Evolutionary conservation across 2,797 vertebrate genomes (phyloP).

Genomic region (Cetoscarus ocellatus): DNA sequence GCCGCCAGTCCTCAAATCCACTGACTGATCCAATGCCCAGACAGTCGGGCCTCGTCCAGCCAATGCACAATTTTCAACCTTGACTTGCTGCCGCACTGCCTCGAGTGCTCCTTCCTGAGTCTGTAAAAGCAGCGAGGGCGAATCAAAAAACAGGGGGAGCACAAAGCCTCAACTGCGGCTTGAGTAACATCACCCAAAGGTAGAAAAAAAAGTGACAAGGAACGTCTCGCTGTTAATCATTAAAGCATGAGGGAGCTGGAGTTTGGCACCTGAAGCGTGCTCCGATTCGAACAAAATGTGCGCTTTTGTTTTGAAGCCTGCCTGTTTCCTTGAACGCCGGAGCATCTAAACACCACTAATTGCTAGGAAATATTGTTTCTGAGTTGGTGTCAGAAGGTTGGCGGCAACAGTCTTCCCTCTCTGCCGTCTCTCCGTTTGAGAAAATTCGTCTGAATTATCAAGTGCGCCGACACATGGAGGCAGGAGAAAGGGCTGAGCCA

Average conservation of each 20-base stretch:
- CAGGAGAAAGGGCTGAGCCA: constrained; percentile 23
- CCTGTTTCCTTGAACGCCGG: constrained; percentile 5
- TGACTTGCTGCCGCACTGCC: constrained; percentile 55
- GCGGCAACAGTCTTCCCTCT: constrained; percentile 2
- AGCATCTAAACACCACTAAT: constrained; percentile 49
- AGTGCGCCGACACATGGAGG: constrained; percentile 27
- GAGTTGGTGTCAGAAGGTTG: constrained; percentile 14
- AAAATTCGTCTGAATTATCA: constrained; percentile 8
- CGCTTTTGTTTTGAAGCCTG: constrained; percentile 30
- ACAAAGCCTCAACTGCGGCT: constrained; percentile 20
- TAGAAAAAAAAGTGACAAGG: constrained; percentile 19
- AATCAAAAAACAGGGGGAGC: neutral
- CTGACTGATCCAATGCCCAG: constrained; percentile 86
- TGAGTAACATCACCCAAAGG: constrained; percentile 27
- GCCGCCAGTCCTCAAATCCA: constrained; percentile 75
- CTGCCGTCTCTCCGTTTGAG: constrained; percentile 15
- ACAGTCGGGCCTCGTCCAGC: constrained; percentile 68
- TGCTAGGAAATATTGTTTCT: constrained; percentile 39
- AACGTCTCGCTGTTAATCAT: constrained; percentile 38
- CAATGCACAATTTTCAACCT: constrained; percentile 65
- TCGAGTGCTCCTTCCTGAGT: constrained; percentile 34
- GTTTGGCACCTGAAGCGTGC: constrained; percentile 26
- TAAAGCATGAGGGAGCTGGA: neutral
- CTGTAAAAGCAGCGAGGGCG: constrained; percentile 25
- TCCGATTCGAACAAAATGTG: neutral